phyloP scores from a whole-genome alignment of 1,140 invertebrate species.

The Homalodisca vitripennis region DNA sequence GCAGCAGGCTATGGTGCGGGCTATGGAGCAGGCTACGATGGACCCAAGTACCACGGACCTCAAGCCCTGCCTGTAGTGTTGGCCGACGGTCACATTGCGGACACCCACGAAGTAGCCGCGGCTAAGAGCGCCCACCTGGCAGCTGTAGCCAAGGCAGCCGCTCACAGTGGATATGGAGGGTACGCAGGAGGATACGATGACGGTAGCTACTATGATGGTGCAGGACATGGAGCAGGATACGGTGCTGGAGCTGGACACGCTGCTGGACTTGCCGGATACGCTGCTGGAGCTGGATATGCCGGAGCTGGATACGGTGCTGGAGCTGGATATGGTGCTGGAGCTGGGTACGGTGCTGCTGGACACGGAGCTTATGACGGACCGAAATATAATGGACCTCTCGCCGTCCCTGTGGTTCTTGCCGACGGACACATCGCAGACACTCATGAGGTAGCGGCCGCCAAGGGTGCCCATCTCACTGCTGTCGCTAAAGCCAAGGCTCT shows the following conservation, averaged over 20 bases:
- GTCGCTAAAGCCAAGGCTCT: conserved; percentile 50
- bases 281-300: neutral
- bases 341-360: conserved; percentile 32
- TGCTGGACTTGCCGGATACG: conserved; percentile 1
- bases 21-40: neutral
- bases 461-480: conserved; percentile 58
- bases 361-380: neutral
- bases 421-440: conserved; percentile 51
- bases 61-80: conserved; percentile 17
- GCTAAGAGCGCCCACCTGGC: conserved; percentile 58
- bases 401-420: conserved; percentile 23
- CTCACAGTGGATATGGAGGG: neutral
- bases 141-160: conserved; percentile 54
- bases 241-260: conserved; percentile 40
- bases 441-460: conserved; percentile 58
- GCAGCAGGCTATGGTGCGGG: neutral
- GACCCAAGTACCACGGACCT: conserved; percentile 15
- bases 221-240: neutral
- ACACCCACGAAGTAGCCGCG: conserved; percentile 59
- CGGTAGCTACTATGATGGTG: conserved; percentile 3
- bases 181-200: conserved; percentile 6
- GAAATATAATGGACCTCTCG: conserved; percentile 8
- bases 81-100: conserved; percentile 46
- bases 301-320: neutral
- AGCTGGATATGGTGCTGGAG: conserved; percentile 42